Evolutionary conservation across 1,140 invertebrate genomes (phyloP).

Genomic region (Dinoponera quadriceps): DNA sequence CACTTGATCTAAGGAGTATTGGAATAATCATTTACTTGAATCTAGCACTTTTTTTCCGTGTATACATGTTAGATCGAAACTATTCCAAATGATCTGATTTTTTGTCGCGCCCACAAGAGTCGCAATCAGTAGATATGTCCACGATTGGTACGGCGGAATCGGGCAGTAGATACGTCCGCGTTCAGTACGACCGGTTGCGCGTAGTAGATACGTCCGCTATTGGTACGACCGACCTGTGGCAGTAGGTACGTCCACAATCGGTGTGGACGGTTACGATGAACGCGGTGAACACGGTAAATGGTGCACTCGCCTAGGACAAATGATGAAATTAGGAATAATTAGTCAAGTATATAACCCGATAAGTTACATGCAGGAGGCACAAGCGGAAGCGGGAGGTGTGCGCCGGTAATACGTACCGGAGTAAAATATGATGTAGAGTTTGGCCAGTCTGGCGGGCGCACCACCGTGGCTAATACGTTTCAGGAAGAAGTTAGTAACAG

Average conservation of each 20-base stretch:
- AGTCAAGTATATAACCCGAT: constrained; percentile 77
- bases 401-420: constrained; percentile 52
- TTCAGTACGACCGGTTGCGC: neutral
- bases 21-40: no score
- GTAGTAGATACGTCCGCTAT: no score
- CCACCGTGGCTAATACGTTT: constrained; percentile 80
- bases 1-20: no score
- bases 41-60: no score
- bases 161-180: neutral
- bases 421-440: constrained; percentile 83
- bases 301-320: constrained; percentile 68
- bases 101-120: no score
- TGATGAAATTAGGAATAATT: constrained; percentile 82
- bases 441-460: constrained; percentile 74
- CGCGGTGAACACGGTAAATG: constrained; percentile 28
- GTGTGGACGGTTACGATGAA: neutral
- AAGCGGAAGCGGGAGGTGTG: neutral
- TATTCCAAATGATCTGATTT: no score
- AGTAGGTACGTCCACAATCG: neutral
- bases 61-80: no score
- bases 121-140: neutral
- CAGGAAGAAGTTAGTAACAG: constrained; percentile 84
- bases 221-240: neutral
- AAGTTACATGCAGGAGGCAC: constrained; percentile 50
- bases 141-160: no score